These are phyloP conservation scores for Bombyx huttoni DNA, from an alignment of 2,888 invertebrate genomes.

Conservation along the genomic window DNA sequence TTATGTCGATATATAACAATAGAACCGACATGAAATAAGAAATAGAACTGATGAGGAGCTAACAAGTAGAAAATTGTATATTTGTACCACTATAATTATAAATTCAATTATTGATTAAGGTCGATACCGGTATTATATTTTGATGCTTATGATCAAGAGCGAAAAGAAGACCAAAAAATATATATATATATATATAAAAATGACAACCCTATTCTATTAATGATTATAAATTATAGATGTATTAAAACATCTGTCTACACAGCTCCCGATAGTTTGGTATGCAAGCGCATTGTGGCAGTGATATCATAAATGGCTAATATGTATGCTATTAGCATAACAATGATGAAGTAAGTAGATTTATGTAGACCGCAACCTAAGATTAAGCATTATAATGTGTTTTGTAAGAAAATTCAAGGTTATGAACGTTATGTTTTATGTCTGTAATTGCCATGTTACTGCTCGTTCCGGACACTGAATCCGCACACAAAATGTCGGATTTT, in stretches of 20 bases:
- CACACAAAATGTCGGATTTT: neutral
- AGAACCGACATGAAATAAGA: too few relatives aligned
- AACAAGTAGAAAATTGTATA: too few relatives aligned
- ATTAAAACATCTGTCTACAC: conserved; percentile 22
- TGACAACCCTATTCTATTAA: too few relatives aligned
- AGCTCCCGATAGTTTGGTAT: conserved; percentile 9
- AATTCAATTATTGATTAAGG: too few relatives aligned
- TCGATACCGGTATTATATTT: too few relatives aligned
- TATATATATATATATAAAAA: too few relatives aligned
- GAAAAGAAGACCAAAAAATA: too few relatives aligned
- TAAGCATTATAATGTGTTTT: neutral
- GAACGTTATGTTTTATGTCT: neutral
- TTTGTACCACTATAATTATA: too few relatives aligned
- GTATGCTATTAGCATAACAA: conserved; percentile 10
- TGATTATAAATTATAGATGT: neutral
- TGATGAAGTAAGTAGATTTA: conserved; percentile 8
- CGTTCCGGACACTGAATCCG: neutral
- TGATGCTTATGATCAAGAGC: too few relatives aligned
- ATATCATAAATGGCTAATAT: conserved; percentile 17
- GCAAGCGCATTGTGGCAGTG: conserved; percentile 6
- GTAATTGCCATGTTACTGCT: neutral
- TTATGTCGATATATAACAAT: too few relatives aligned
- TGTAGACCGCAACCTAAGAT: conserved; percentile 5
- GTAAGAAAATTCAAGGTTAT: conserved; percentile 2
- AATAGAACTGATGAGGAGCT: too few relatives aligned